Evolutionary conservation across 2,113 vertebrate species (phyloP), one percentile per base, ranked within the genome.

Genomic region (Halichoerus grypus): DNA sequence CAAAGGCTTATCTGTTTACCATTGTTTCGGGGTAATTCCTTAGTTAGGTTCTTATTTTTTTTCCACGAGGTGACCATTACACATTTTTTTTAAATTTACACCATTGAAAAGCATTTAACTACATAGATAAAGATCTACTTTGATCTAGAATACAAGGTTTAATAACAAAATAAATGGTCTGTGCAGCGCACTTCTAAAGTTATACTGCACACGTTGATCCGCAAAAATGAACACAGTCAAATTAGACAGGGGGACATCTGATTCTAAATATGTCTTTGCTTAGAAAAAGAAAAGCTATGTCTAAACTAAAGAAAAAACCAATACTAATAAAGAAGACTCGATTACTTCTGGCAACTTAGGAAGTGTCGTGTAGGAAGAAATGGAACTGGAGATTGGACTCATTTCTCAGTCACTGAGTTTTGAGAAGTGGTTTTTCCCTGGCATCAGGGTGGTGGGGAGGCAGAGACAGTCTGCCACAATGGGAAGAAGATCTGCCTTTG

Each of bases 81-180:
- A 39, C 3, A 86, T 83, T 80, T 85, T 69, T 91, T 53, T 63
- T 3, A 2, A 3, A 31, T 26, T 65, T 51, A 81, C 19, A 51
- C 57, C 55, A 71, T 28, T 49, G 86, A 92, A 86, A 84, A 93
- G 8, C 33, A 94, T 55, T 89, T 79, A 89, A 33, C 65, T 57
- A 65, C 49, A 88, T 79, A 83, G 19, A 26, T 90, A 91, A 94
- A 94, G 65, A 92, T 84, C 21, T 33, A 74, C 57, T 97, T 96
- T 88, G 53, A 61, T 74, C 67, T 74, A 85, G 53, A 90, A 91
- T n/a, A 80, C 7, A 93, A 83, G 55, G 24, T 42, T 96, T 81
- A 95, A 81, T 28, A 71, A 80, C 33, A 91, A 67, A 79, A 80
- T 80, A 88, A 92, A 69, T 5, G 19, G 13, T 42, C 63, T 90